These are phyloP conservation scores for Daktulosphaira vitifoliae DNA, from an alignment of 1,140 invertebrate genomes.

Conservation along the genomic window DNA sequence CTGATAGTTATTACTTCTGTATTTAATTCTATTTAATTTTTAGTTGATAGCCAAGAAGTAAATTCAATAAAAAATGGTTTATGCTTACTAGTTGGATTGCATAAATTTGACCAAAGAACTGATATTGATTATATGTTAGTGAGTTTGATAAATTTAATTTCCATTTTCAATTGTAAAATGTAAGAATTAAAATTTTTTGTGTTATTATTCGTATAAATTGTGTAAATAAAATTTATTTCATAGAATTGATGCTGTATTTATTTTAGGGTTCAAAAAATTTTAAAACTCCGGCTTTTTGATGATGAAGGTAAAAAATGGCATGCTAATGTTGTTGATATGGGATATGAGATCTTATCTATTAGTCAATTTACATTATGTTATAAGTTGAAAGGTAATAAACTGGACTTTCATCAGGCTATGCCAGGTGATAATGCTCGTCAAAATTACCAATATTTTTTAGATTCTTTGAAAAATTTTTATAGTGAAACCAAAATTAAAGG, in stretches of 20 bases:
- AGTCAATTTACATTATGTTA: conserved; percentile 84
- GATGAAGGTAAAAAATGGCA: conserved; percentile 68
- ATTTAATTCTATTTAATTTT: conserved; percentile 40
- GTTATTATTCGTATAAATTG: not conserved
- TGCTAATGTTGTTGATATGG: conserved; percentile 67
- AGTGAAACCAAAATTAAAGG: conserved; percentile 71
- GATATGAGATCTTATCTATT: conserved; percentile 60
- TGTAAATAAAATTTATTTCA: conserved; percentile 9
- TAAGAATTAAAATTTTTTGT: too few relatives aligned
- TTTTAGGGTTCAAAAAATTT: conserved; percentile 66
- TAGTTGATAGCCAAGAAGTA: conserved; percentile 70
- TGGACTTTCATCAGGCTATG: conserved; percentile 88
- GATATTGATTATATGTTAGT: conserved; percentile 88
- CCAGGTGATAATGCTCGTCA: conserved; percentile 59
- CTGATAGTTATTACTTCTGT: conserved; percentile 3
- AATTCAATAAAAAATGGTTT: conserved; percentile 74
- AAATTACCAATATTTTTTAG: conserved; percentile 71
- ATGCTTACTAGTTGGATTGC: conserved; percentile 79
- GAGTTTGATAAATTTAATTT: too few relatives aligned
- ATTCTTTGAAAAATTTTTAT: conserved; percentile 58
- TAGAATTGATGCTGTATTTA: conserved; percentile 36
- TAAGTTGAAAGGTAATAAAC: conserved; percentile 80
- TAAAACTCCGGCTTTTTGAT: conserved; percentile 74
- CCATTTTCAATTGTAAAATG: too few relatives aligned
- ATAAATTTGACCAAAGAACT: conserved; percentile 60